Conservation (phyloP, 2,888 invertebrate genomes). For the Patella depressa region DNA sequence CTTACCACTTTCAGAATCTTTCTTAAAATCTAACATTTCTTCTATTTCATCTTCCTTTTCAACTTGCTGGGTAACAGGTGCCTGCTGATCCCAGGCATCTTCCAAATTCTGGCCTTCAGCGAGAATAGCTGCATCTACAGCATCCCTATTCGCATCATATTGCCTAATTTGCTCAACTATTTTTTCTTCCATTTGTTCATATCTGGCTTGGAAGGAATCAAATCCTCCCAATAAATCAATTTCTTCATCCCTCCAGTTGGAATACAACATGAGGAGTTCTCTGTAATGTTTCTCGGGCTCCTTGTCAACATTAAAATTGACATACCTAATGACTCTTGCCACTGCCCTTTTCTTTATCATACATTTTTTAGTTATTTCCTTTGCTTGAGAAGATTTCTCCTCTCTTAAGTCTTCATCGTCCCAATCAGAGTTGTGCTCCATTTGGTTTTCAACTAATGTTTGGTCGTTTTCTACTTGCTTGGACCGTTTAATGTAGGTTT, state of each 20-base stretch:
- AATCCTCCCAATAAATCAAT: constrained; percentile 18
- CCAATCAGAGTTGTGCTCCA: no score
- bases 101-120: constrained; percentile 26
- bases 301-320: constrained; percentile 37
- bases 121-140: constrained; percentile 29
- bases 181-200: constrained; percentile 2
- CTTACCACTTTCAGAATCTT: constrained; percentile 5
- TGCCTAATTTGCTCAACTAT: constrained; percentile 26
- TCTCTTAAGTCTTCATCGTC: no score
- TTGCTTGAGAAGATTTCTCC: constrained; percentile 25
- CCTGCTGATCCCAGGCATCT: constrained; percentile 36
- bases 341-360: constrained; percentile 14
- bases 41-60: neutral
- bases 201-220: neutral
- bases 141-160: constrained; percentile 32
- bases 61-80: constrained; percentile 4
- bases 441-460: no score
- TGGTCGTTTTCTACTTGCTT: no score
- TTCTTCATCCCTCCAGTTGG: constrained; percentile 54
- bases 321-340: constrained; percentile 34
- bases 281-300: constrained; percentile 54
- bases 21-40: neutral
- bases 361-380: constrained; percentile 12
- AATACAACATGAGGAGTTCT: constrained; percentile 49
- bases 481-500: neutral